A percentile compares a stretch with the other conserved stretches of the same genome.
Conservation (phyloP, 1,140 invertebrate genomes). For the Lasaia peninsularis region DNA sequence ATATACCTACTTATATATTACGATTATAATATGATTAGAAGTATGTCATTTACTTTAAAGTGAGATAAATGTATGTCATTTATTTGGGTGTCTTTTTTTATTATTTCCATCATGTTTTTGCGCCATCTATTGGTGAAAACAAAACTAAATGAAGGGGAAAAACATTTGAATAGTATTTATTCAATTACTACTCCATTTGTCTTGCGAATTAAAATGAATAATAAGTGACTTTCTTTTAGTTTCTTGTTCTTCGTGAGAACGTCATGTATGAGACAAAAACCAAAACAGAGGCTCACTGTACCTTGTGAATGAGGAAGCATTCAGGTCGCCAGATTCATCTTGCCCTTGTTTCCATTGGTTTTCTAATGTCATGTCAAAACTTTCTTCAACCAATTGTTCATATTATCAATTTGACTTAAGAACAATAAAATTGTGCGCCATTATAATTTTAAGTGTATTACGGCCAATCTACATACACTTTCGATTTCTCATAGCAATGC, state of each 20-base stretch:
- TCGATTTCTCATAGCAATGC: neutral
- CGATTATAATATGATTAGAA: no score
- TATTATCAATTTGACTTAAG: constrained; percentile 14
- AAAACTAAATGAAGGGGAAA: no score
- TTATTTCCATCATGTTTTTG: no score
- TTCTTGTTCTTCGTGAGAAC: neutral
- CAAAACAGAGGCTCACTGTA: constrained; percentile 6
- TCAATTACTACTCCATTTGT: no score
- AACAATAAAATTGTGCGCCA: constrained; percentile 16
- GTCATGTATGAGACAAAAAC: neutral
- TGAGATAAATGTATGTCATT: no score
- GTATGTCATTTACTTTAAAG: no score
- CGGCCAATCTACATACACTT: neutral
- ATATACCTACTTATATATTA: no score
- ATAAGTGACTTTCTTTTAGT: neutral
- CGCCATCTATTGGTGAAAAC: no score
- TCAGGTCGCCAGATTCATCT: constrained; percentile 14
- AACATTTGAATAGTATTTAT: no score
- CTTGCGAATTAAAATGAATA: no score
- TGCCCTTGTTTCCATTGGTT: constrained; percentile 23
- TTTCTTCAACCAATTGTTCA: constrained; percentile 16
- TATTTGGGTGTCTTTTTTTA: no score
- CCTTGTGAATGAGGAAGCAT: constrained; percentile 16
- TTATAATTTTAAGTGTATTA: neutral
- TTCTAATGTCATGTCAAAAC: constrained; percentile 27